Base-by-base conservation (phyloP, 2,797 vertebrate genomes). In the Molothrus ater region DNA sequence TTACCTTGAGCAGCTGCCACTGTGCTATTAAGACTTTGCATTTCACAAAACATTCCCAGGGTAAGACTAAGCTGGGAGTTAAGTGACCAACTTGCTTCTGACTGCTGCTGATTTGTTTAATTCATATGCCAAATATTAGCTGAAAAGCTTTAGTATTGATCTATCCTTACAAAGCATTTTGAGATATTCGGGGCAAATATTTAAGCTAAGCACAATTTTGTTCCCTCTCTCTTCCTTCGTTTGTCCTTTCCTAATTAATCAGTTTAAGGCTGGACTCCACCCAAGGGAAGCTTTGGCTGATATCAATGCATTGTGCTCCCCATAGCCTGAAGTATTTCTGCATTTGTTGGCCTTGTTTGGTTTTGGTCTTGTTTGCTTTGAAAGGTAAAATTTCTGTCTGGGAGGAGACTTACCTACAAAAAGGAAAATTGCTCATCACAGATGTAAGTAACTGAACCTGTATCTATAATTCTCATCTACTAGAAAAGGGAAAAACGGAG, bases 391-490 rank as follows among this genome's bases (percentile, higher is more conserved):
- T 34, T 60, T 72, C 20, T 4, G 3, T 51, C 29, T 11, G 2
- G 34, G 42, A 80, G 51, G 57, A 56, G 47, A 18, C 29, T 56
- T 11, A 7, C 15, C 45, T 60, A 6, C 13, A 12, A 28, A 63
- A 63, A 82, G 20, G 40, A 54, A 24, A 64, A 45, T 38, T 57
- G 42, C 51, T 79, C 7, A 19, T 19, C 4, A 26, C 8, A 59
- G 34, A 7, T 40, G 36, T 15, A 4, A 45, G 50, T 47, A 34
- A 9, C 54, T 50, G 90, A 65, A 22, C 19, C 32, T 54, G 25
- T 24, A 4, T 16, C 47, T 38, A 0, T 10, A 28, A 11, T 16
- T 63, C 25, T 29, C 3, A 3, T 17, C 0, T 8, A 22, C 2
- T 51, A 45, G 28, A 40, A 59, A 40, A 73, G 13, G 40, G 20